A percentile compares a stretch with the other conserved stretches of the same genome.
Conservation (phyloP, 2,888 invertebrate species). For the Plagiodera versicolora region DNA sequence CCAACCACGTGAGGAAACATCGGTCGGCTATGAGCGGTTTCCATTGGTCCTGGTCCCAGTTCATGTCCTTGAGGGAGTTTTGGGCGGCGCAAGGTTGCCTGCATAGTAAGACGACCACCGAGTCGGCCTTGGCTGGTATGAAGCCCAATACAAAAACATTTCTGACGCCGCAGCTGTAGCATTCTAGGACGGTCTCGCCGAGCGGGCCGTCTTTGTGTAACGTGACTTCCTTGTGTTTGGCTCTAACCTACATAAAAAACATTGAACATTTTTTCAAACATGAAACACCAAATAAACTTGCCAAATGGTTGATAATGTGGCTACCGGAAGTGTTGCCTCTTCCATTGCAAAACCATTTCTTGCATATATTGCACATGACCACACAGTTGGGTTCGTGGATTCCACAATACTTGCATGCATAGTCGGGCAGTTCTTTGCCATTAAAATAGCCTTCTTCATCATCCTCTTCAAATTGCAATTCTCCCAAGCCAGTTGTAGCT, state of each 20-base stretch:
- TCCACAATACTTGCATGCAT: conserved; percentile 99
- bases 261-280: too few relatives aligned
- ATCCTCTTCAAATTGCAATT: conserved; percentile 94
- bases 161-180: conserved; percentile 97
- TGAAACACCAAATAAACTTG: conserved; percentile 50
- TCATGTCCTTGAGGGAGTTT: conserved; percentile 97
- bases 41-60: conserved; percentile 99
- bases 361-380: conserved; percentile 97
- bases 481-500: conserved; percentile 76
- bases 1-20: conserved; percentile 94
- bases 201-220: conserved; percentile 96
- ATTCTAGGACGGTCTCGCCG: conserved; percentile 96
- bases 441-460: conserved; percentile 89
- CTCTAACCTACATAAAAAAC: conserved; percentile 61
- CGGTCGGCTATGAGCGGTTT: conserved; percentile 97
- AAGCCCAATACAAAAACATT: conserved; percentile 99
- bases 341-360: conserved; percentile 99
- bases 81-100: conserved; percentile 98
- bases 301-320: conserved; percentile 98
- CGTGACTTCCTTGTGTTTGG: conserved; percentile 99
- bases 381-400: conserved; percentile 97
- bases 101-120: conserved; percentile 95
- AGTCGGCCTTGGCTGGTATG: conserved; percentile 98
- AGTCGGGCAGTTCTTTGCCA: conserved; percentile 86
- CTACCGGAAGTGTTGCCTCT: conserved; percentile 97